Percentiles rank a stretch among this genome's conserved stretches.
These are phyloP conservation scores for Baryphthengus martii DNA, from an alignment of 2,113 vertebrate species.

Conservation along the genomic window DNA sequence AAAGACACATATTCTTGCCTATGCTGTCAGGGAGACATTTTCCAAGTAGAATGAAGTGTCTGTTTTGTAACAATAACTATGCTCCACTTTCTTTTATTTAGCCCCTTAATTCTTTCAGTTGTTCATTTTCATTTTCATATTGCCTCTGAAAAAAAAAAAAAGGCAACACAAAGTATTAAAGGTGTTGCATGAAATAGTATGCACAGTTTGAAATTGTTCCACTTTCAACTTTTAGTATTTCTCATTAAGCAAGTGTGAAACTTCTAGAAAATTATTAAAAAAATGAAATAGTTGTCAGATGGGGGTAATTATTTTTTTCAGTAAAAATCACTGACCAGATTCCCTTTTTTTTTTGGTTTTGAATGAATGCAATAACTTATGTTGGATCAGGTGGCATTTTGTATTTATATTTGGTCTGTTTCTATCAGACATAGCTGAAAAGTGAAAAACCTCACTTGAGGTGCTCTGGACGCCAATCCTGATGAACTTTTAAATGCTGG, in stretches of 20 bases:
- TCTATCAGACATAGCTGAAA: not conserved
- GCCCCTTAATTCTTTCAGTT: not conserved
- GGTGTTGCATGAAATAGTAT: not conserved
- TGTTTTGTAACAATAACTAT: not conserved
- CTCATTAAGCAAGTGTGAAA: not conserved
- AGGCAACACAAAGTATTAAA: not conserved
- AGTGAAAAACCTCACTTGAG: conserved; percentile 13
- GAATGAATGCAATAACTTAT: not conserved
- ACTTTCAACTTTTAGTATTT: not conserved
- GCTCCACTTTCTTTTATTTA: not conserved
- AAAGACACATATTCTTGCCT: not conserved
- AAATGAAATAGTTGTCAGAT: not conserved
- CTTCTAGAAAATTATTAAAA: not conserved
- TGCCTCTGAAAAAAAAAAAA: not conserved
- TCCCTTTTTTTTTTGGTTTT: not conserved
- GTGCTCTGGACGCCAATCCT: conserved; percentile 40
- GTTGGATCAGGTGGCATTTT: not conserved
- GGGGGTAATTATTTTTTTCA: not conserved
- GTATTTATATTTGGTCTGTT: not conserved
- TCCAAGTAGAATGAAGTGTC: not conserved
- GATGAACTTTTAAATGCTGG: conserved; percentile 53
- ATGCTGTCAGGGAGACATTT: not conserved
- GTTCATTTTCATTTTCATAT: not conserved
- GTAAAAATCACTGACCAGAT: not conserved
- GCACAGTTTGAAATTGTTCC: not conserved